These are phyloP conservation scores for Trachelipus rathkii DNA, from an alignment of 1,140 invertebrate species.

Conservation along the genomic window DNA sequence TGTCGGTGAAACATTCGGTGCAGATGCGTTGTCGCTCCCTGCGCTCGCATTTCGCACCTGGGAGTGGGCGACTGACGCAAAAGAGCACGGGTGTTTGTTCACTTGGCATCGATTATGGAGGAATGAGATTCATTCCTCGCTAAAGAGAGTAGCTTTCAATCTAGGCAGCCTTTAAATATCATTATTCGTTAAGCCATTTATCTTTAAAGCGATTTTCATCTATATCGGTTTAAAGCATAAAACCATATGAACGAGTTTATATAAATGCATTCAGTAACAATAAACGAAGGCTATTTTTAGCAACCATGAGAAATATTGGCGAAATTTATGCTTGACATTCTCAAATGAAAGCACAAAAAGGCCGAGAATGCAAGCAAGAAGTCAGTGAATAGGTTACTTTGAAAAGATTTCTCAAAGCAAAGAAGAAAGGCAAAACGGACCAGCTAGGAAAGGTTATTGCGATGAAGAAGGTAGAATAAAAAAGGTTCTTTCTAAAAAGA, in stretches of 20 bases:
- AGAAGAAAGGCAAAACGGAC: neutral
- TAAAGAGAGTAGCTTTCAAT: neutral
- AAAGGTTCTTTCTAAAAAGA: neutral
- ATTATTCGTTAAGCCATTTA: too few relatives aligned
- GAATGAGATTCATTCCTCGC: neutral
- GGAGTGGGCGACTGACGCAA: neutral
- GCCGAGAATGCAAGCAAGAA: constrained; percentile 8
- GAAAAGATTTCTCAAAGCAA: constrained; percentile 7
- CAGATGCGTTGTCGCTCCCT: neutral
- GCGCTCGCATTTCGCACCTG: constrained; percentile 7
- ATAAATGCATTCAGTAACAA: neutral
- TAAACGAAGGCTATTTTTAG: neutral
- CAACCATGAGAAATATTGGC: neutral
- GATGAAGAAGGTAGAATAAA: neutral
- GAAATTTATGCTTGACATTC: constrained; percentile 1
- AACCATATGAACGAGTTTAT: too few relatives aligned
- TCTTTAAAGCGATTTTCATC: too few relatives aligned
- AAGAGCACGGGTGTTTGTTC: neutral
- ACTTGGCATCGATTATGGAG: neutral
- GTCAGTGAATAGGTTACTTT: neutral
- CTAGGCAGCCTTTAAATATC: too few relatives aligned
- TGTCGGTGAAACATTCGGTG: neutral
- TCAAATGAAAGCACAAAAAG: neutral
- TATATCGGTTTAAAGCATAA: too few relatives aligned
- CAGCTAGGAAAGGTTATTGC: too few relatives aligned